Conservation (phyloP, 1,140 invertebrate genomes). For the Diploscapter pachys region DNA sequence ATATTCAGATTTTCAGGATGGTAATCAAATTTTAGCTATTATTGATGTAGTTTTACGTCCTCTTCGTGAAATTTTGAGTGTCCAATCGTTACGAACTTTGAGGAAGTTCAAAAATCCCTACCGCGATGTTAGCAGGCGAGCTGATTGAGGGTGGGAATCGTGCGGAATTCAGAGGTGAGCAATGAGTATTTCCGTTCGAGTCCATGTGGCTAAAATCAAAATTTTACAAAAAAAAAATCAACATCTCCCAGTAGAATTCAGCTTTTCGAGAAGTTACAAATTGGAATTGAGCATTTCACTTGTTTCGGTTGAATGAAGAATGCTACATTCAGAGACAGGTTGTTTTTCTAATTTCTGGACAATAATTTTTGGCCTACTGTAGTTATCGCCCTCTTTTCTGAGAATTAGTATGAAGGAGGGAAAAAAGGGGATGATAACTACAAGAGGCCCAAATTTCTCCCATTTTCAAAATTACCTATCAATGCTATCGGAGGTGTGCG, state of each 20-base stretch:
- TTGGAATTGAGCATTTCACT: neutral
- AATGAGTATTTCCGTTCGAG: constrained; percentile 29
- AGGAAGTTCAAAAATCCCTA: no score
- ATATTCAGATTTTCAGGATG: no score
- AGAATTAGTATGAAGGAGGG: neutral
- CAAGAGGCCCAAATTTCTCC: neutral
- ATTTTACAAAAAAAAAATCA: neutral
- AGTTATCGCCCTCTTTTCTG: neutral
- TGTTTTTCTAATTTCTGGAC: neutral
- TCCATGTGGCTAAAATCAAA: constrained; percentile 12
- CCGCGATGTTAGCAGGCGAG: no score
- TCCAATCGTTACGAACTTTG: no score
- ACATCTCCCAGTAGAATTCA: neutral
- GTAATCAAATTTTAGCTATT: no score
- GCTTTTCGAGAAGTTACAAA: neutral
- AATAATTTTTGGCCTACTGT: neutral
- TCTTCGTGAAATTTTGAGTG: no score
- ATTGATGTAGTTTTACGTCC: no score
- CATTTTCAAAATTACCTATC: constrained; percentile 1
- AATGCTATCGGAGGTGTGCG: constrained; percentile 15
- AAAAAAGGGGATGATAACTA: neutral
- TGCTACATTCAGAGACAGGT: neutral
- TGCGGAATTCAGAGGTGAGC: no score
- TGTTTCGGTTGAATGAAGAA: neutral
- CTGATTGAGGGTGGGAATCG: no score